Percentiles rank a stretch among this genome's conserved stretches.
phyloP scores from a whole-genome alignment of 2,888 invertebrate genomes.

The Taenaris catops region DNA sequence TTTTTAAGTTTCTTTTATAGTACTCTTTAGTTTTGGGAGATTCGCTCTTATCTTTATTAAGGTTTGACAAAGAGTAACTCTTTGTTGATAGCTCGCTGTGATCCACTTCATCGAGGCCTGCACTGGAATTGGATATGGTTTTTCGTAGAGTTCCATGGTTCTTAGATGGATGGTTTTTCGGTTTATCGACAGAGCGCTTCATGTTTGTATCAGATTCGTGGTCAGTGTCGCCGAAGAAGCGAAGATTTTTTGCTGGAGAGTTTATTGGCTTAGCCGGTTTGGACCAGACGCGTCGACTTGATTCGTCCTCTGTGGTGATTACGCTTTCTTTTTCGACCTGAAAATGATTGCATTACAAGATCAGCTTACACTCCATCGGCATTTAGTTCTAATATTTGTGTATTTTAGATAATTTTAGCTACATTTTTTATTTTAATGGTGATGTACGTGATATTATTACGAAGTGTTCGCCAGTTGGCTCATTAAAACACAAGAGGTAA shows the following conservation, averaged over 20 bases:
- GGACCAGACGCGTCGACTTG: constrained; percentile 53
- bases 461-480: no score
- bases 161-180: constrained; percentile 43
- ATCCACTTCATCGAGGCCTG: constrained; percentile 63
- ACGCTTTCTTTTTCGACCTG: constrained; percentile 70
- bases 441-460: no score
- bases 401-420: no score
- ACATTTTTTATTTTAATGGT: no score
- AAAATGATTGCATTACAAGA: constrained; percentile 4
- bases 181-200: constrained; percentile 46
- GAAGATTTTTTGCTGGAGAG: constrained; percentile 83
- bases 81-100: constrained; percentile 53
- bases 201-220: constrained; percentile 84
- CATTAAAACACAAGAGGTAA: no score
- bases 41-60: constrained; percentile 51
- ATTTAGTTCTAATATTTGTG: no score
- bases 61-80: constrained; percentile 64
- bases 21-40: constrained; percentile 51
- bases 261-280: constrained; percentile 48
- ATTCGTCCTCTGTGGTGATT: constrained; percentile 80
- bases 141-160: constrained; percentile 55
- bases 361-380: no score
- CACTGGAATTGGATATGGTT: constrained; percentile 65
- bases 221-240: constrained; percentile 93
- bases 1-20: constrained; percentile 75